A percentile compares a stretch with the other conserved stretches of the same genome.
These are phyloP conservation scores for Sphaerophoria rueppellii DNA, from an alignment of 2,888 invertebrate species.

Conservation along the genomic window DNA sequence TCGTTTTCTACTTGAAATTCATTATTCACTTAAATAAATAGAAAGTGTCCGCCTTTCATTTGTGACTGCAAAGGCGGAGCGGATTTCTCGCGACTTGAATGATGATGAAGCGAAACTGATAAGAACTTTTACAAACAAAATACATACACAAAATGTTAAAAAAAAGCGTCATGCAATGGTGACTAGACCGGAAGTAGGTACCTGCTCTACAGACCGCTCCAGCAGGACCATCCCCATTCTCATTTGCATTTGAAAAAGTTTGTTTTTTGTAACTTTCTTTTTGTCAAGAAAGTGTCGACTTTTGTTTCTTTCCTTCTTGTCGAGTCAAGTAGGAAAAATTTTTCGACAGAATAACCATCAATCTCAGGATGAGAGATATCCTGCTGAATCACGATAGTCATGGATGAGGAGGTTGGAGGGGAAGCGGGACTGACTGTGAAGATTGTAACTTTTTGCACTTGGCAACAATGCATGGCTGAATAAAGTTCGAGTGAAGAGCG, in stretches of 20 bases:
- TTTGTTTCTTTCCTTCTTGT: constrained; percentile 26
- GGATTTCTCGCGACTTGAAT: constrained; percentile 7
- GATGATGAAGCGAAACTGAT: constrained; percentile 51
- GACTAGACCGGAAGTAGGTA: constrained; percentile 70
- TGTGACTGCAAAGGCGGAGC: constrained; percentile 12
- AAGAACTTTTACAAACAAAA: constrained; percentile 18
- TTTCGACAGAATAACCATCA: constrained; percentile 42
- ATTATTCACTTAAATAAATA: constrained; percentile 72
- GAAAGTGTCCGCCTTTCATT: constrained; percentile 45
- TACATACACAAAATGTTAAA: constrained; percentile 4
- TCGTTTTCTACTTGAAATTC: constrained; percentile 68
- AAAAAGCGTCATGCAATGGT: constrained; percentile 64
- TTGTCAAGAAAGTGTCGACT: constrained; percentile 49
- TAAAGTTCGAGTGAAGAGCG: constrained; percentile 36
- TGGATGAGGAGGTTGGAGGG: no score
- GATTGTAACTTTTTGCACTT: constrained; percentile 27
- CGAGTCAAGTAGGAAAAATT: not conserved
- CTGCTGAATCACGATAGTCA: constrained; percentile 29
- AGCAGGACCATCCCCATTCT: constrained; percentile 2
- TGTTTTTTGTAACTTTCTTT: constrained; percentile 17
- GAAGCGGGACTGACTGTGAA: not conserved
- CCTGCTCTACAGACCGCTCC: constrained; percentile 27
- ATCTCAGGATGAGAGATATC: constrained; percentile 40
- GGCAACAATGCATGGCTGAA: not conserved
- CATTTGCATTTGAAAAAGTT: constrained; percentile 61